Conservation (phyloP, 2,113 vertebrate genomes). For the Hippocampus abdominalis region DNA sequence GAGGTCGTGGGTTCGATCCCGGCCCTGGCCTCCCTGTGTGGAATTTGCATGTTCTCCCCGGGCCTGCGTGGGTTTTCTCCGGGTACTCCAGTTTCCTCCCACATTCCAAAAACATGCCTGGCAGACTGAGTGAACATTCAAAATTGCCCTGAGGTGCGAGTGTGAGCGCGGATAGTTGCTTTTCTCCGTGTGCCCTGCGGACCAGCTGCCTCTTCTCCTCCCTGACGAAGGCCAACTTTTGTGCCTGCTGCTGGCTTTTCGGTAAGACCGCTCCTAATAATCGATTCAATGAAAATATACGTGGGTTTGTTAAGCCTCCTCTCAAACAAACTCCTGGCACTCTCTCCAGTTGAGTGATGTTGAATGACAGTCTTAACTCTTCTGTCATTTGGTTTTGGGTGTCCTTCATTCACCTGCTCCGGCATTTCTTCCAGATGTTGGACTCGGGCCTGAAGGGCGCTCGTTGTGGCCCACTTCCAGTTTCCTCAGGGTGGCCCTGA, state of each 20-base stretch:
- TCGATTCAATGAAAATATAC: background rate
- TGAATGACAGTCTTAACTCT: background rate
- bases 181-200: background rate
- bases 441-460: conserved; percentile 78
- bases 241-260: conserved; percentile 67
- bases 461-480: conserved; percentile 75
- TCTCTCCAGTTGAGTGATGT: background rate
- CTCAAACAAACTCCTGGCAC: background rate
- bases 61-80: no score
- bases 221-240: conserved; percentile 62
- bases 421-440: conserved; percentile 79
- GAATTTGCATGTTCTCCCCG: no score
- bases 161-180: no score
- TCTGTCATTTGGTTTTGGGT: background rate
- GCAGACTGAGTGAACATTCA: no score
- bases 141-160: no score
- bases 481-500: conserved; percentile 68
- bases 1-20: no score
- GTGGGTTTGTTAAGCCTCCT: background rate
- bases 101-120: no score
- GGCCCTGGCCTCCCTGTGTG: no score
- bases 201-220: conserved; percentile 75
- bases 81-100: no score
- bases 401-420: conserved; percentile 67
- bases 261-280: conserved; percentile 75